Conservation (phyloP, 2,888 invertebrate species). For the Boloria selene region DNA sequence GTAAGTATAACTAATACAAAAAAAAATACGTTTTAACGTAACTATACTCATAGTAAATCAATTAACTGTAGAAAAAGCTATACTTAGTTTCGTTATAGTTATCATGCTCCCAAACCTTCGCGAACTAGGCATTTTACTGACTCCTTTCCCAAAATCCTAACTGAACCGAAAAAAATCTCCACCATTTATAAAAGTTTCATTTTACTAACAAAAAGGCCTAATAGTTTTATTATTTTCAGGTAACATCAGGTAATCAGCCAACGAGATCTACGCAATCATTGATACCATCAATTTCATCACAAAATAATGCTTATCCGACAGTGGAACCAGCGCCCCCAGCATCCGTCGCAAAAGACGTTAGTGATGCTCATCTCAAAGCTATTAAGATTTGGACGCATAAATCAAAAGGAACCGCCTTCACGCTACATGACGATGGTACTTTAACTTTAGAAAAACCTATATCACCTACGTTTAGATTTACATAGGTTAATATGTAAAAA, state of each 20-base stretch:
- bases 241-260: constrained; percentile 47
- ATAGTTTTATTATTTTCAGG: constrained; percentile 49
- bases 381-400: constrained; percentile 71
- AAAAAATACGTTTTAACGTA: no score
- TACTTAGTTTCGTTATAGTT: no score
- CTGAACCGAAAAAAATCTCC: not conserved
- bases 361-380: constrained; percentile 74
- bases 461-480: constrained; percentile 38
- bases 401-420: constrained; percentile 71
- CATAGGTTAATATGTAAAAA: constrained; percentile 13
- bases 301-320: constrained; percentile 44
- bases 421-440: constrained; percentile 69
- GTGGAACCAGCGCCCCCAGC: constrained; percentile 62
- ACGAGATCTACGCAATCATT: constrained; percentile 22
- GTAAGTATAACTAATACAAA: constrained; percentile 56
- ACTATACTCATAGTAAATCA: no score
- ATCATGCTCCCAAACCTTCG: not conserved
- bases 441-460: constrained; percentile 61
- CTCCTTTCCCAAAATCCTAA: not conserved
- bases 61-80: no score
- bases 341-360: constrained; percentile 60
- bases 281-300: constrained; percentile 35
- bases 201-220: not conserved
- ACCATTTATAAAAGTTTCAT: not conserved
- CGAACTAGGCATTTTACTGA: not conserved